phyloP scores from a whole-genome alignment of 2,888 invertebrate species.

The Zygogramma bicolorata region DNA sequence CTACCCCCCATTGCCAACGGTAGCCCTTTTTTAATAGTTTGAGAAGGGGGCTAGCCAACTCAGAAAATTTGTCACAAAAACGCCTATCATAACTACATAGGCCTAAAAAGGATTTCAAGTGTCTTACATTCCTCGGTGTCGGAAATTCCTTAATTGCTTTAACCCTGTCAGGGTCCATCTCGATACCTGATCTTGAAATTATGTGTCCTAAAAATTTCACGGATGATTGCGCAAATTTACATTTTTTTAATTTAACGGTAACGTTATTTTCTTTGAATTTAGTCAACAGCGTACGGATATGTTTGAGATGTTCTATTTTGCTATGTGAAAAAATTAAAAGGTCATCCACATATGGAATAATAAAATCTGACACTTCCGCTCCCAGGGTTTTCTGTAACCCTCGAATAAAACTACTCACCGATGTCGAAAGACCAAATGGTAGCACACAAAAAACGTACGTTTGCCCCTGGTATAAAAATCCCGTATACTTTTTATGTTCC shows the following conservation, averaged over 20 bases:
- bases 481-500: background rate
- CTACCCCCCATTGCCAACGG: slow-evolving; percentile 27
- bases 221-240: background rate
- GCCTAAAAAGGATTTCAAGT: slow-evolving; percentile 4
- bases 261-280: background rate
- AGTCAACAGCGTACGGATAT: background rate
- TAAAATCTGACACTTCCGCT: background rate
- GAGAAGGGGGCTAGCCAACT: background rate
- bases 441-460: slow-evolving; percentile 22
- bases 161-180: background rate
- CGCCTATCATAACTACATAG: background rate
- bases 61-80: slow-evolving; percentile 7
- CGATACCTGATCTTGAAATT: background rate
- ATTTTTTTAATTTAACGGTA: slow-evolving; percentile 12
- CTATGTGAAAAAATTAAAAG: background rate
- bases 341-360: slow-evolving; percentile 16
- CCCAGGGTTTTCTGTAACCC: background rate
- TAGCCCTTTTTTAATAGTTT: slow-evolving; percentile 23
- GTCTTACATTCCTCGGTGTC: background rate
- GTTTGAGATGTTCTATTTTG: background rate
- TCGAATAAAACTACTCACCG: slow-evolving; percentile 6
- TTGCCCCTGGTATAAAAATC: slow-evolving; percentile 26
- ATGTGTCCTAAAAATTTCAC: slow-evolving; percentile 14
- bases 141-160: background rate
- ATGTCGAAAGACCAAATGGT: slow-evolving; percentile 7